Evolutionary conservation across 37 sponge, comb jelly and placozoan genomes (phyloP).

Genomic region (Chondrosia reniformis): DNA sequence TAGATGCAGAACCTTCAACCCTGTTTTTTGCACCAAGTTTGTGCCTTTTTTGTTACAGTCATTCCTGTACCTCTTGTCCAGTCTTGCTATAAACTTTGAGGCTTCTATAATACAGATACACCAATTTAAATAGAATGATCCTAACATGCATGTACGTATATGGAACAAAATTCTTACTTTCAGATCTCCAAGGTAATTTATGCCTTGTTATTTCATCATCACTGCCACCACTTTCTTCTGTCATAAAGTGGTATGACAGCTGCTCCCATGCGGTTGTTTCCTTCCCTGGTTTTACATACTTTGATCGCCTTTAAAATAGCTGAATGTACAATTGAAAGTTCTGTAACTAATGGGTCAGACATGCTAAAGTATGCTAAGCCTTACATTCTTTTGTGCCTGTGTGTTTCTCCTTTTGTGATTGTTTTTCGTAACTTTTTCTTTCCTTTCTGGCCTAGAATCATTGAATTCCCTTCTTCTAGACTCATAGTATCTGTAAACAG

Average conservation of each 20-base stretch:
- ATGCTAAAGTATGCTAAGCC: neutral
- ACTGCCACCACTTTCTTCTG: slow-evolving; percentile 9
- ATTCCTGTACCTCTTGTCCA: neutral
- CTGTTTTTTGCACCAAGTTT: no score
- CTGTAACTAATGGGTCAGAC: neutral
- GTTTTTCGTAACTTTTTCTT: neutral
- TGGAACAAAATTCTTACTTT: neutral
- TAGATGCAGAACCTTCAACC: no score
- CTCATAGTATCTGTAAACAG: slow-evolving; percentile 1
- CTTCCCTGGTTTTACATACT: neutral
- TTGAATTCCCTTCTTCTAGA: slow-evolving; percentile 14
- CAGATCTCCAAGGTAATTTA: slow-evolving; percentile 10
- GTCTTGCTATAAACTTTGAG: neutral
- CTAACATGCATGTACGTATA: no score
- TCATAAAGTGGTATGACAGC: slow-evolving; percentile 4
- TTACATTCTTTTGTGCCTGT: slow-evolving; percentile 16
- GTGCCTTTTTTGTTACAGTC: neutral
- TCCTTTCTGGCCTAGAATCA: neutral
- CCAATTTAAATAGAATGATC: no score
- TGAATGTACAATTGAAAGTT: neutral
- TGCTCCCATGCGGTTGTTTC: neutral
- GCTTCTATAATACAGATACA: neutral
- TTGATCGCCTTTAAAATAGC: slow-evolving; percentile 11
- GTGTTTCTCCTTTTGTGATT: neutral
- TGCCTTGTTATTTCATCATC: slow-evolving; percentile 10